Evolutionary conservation across 2,113 vertebrate species (phyloP), one percentile per base, ranked within the genome.

Genomic region (Falco punctatus): DNA sequence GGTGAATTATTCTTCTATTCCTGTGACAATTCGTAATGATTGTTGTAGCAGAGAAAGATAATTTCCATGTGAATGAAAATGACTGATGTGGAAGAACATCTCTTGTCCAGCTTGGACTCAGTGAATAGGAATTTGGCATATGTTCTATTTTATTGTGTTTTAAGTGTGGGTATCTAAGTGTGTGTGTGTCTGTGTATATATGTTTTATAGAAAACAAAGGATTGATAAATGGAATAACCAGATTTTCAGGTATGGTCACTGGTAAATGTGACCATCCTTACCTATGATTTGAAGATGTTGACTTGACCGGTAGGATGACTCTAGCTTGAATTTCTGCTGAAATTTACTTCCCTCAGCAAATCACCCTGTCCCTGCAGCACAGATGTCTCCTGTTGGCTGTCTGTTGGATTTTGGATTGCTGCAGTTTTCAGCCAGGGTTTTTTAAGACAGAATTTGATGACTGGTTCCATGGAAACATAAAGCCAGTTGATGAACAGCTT

Each of bases 151-250:
- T 81, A 24, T 35, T 93, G 33, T 83, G 54, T 35, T 84, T 78
- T 61, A 33, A 14, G 6, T 24, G 1, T 22, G 11, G 32, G 9
- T 27, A 16, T 54, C 15, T 33, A 23, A 32, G 12, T 11, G 4
- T 49, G 6, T 40, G 2, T 15, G 0, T 28, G 13, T 35, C 16
- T n/a, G 11, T 42, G 0, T 46, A 0, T 26, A 4, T 32, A 3
- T 22, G 8, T 30, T 42, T 83, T 33, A 33, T 24, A 66, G 49
- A 72, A 90, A 32, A 75, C 82, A 5, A 32, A 59, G 35, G 30
- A 49, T 74, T 52, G 40, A 38, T 57, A 71, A 74, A 51, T 44
- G 2, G 66, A 80, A 30, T 2, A 13, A 8, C 1, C 40, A 86
- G 18, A 8, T 83, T 86, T 88, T 66, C 32, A 51, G 32, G 54